Base-by-base conservation (phyloP, 2,113 vertebrate species). In the Picathartes gymnocephalus region DNA sequence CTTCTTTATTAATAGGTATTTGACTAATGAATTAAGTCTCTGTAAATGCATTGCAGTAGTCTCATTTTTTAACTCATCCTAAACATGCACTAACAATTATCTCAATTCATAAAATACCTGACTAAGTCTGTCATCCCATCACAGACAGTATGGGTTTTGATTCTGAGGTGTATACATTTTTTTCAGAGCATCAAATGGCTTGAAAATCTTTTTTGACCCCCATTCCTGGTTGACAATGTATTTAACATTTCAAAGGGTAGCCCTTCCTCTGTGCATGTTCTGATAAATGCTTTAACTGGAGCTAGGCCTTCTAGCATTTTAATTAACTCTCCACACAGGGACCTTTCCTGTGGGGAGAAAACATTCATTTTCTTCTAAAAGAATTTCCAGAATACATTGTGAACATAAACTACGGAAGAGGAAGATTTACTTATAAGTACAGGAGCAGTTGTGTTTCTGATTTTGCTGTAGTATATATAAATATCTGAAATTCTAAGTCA, bases 171-270 rank as follows among this genome's bases (percentile, higher is more conserved):
- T 56, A 47, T 37, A n/a, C 20, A 7, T 39, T 48, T 71, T 54
- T 93, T 84, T 69, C 53, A 79, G 65, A 79, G n/a, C 25, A 31
- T 33, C 3, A 8, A 5, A n/a, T 72, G 61, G 15, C 61, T 87
- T 84, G 54, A 73, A 87, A 82, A 58, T 51, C 33, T 56, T 80
- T 81, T 53, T 85, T 87, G 77, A 90, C 51, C 33, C 31, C 9
- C 11, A 23, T 74, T n/a, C 11, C 6, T 58, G 12, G 18, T 5
- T 94, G 56, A 68, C 33, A 61, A 37, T 61, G 16, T 70, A 65
- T 91, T 93, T 92, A 89, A 30, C 56, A 56, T 86, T 95, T 88
- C 57, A 84, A 81, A 93, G 65, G 44, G 19, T 71, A 74, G 18
- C 35, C 44, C 15, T 88, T 73, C 40, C 62, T 87, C 65, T 61